These are phyloP conservation scores for Mustelus asterias DNA, from an alignment of 2,113 vertebrate genomes.

Conservation along the genomic window DNA sequence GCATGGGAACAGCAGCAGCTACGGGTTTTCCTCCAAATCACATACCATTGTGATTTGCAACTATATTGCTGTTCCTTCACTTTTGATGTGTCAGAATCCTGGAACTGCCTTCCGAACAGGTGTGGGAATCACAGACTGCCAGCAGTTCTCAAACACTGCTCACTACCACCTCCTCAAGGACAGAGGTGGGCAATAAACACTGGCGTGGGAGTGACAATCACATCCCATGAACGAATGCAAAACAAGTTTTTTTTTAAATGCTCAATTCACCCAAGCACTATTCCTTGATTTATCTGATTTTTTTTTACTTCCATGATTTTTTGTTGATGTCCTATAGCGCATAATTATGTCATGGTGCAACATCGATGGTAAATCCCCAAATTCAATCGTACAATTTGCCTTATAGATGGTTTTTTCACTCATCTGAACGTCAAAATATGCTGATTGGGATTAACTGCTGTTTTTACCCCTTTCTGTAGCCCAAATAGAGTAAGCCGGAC, in stretches of 20 bases:
- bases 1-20: background rate
- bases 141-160: background rate
- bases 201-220: background rate
- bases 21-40: background rate
- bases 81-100: background rate
- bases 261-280: too few relatives aligned
- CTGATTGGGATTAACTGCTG: background rate
- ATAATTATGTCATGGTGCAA: too few relatives aligned
- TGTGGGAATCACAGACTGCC: background rate
- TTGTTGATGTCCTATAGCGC: too few relatives aligned
- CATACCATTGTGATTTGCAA: background rate
- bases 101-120: background rate
- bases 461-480: background rate
- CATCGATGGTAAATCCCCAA: too few relatives aligned
- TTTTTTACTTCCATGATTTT: too few relatives aligned
- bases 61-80: background rate
- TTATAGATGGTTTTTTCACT: too few relatives aligned
- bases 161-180: background rate
- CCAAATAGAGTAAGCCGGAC: background rate
- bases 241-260: background rate
- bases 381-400: too few relatives aligned
- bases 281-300: too few relatives aligned
- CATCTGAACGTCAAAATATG: background rate
- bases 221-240: background rate
- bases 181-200: background rate